Evolutionary conservation across 2,888 invertebrate genomes (phyloP).

Genomic region (Pristionchus japonicus): DNA sequence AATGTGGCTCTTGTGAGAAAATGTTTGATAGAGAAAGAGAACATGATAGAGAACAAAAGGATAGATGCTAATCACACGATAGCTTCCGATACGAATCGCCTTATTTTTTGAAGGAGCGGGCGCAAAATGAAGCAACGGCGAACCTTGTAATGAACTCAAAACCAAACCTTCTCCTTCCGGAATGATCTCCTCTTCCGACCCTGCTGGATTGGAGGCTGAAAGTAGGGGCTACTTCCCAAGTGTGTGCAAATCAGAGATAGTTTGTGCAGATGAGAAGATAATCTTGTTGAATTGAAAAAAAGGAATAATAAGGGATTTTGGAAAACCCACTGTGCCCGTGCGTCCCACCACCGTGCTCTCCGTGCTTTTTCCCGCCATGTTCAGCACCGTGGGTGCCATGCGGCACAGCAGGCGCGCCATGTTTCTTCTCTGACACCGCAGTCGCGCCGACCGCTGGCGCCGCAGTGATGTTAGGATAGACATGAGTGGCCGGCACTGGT

Average conservation of each 20-base stretch:
- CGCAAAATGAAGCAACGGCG: too few relatives aligned
- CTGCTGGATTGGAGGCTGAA: not conserved
- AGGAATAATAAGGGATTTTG: not conserved
- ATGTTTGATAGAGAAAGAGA: not conserved
- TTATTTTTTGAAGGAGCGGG: too few relatives aligned
- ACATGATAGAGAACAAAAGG: not conserved
- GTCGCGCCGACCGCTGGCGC: not conserved
- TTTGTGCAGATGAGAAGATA: too few relatives aligned
- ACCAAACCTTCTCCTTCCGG: not conserved
- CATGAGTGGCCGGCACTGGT: not conserved
- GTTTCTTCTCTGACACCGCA: too few relatives aligned
- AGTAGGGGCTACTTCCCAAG: not conserved
- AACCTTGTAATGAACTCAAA: too few relatives aligned
- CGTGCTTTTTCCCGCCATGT: not conserved
- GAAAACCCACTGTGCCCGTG: constrained; percentile 15
- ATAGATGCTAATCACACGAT: not conserved
- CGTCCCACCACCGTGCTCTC: not conserved
- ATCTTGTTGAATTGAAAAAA: not conserved
- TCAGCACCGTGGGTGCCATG: not conserved
- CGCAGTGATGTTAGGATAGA: not conserved
- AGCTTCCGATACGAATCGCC: too few relatives aligned
- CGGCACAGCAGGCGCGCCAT: too few relatives aligned
- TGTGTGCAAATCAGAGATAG: not conserved
- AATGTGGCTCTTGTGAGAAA: not conserved
- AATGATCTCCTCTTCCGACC: not conserved